These are phyloP conservation scores for Rostratula benghalensis DNA, from an alignment of 2,113 vertebrate species.

Conservation along the genomic window DNA sequence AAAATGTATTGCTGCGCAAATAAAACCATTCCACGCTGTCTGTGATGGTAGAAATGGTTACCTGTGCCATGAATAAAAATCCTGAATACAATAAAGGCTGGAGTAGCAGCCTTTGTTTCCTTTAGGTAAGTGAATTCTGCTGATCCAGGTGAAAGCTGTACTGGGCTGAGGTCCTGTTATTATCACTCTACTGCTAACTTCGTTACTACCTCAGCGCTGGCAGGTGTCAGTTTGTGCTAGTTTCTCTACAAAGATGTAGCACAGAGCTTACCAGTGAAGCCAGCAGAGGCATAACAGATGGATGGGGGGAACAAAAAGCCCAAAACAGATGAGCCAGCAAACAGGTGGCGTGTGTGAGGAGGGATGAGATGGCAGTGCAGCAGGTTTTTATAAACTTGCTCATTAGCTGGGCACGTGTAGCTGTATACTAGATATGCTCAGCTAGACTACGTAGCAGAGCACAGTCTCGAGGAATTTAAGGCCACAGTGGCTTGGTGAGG, in stretches of 20 bases:
- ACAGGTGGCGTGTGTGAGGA: background rate
- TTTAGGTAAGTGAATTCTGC: background rate
- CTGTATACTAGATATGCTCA: background rate
- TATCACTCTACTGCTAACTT: background rate
- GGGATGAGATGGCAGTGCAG: background rate
- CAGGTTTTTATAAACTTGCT: background rate
- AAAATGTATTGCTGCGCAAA: background rate
- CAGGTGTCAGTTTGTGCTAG: background rate
- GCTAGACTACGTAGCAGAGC: background rate
- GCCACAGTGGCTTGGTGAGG: background rate
- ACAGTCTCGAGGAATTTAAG: background rate
- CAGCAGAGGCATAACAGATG: background rate
- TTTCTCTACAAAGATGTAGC: background rate
- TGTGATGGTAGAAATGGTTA: background rate
- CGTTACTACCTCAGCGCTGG: background rate
- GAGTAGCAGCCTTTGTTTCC: background rate
- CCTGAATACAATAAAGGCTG: background rate
- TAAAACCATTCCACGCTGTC: background rate
- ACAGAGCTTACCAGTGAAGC: background rate
- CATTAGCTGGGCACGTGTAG: background rate
- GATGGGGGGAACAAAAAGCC: background rate
- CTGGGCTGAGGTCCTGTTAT: background rate
- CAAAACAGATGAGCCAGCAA: background rate
- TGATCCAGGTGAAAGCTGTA: background rate
- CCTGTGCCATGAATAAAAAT: background rate